Percentiles rank a stretch among this genome's conserved stretches.
phyloP scores from a whole-genome alignment of 2,113 vertebrate species.

The Aramus guarauna region DNA sequence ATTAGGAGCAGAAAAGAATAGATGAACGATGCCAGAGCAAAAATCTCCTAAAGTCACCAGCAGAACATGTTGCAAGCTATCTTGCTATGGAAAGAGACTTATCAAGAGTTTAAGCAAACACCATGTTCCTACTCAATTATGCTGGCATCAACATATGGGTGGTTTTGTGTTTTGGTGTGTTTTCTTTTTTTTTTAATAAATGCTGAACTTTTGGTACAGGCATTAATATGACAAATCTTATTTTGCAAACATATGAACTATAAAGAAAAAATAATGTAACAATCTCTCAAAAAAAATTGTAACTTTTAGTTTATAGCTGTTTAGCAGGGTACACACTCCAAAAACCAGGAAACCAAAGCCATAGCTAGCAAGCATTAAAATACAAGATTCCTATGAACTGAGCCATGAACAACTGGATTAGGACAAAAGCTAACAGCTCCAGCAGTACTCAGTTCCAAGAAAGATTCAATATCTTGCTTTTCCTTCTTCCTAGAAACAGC shows the following conservation, averaged over 20 bases:
- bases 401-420: not conserved
- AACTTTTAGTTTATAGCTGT: not conserved
- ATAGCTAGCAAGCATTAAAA: not conserved
- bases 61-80: not conserved
- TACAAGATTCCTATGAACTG: not conserved
- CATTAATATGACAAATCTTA: not conserved
- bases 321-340: not conserved
- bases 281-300: not conserved
- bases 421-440: not conserved
- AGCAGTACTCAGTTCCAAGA: not conserved
- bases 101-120: not conserved
- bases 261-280: not conserved
- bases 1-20: not conserved
- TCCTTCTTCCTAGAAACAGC: not conserved
- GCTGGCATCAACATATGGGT: rapidly evolving
- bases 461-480: not conserved
- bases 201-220: not conserved
- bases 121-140: not conserved
- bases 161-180: too few relatives aligned
- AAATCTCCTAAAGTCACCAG: not conserved
- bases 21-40: not conserved
- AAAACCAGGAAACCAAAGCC: not conserved
- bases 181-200: not conserved
- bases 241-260: not conserved
- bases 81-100: not conserved